phyloP scores from a whole-genome alignment of 2,113 vertebrate genomes.

The Cyprinodon tularosa region DNA sequence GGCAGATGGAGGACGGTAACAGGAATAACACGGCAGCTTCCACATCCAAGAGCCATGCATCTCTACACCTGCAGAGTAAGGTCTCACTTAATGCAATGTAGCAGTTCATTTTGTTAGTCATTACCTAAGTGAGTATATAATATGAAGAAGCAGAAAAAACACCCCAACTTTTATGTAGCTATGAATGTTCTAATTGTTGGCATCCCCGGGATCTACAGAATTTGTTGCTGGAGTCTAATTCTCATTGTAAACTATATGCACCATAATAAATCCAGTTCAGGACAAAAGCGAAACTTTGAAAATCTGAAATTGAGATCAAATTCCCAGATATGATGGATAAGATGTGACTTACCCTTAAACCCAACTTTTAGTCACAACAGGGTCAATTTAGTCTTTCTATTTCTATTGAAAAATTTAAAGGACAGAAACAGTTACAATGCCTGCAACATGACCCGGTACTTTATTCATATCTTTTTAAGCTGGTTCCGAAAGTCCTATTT shows the following conservation, averaged over 20 bases:
- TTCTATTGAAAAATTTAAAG: too few species aligned
- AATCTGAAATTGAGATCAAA: too few species aligned
- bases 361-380: too few species aligned
- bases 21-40: slow-evolving; percentile 68
- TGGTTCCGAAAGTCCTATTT: not conserved
- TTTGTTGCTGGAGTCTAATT: too few species aligned
- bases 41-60: slow-evolving; percentile 70
- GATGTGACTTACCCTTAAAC: too few species aligned
- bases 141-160: not conserved
- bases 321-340: too few species aligned
- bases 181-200: not conserved
- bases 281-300: too few species aligned
- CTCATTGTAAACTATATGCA: too few species aligned
- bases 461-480: not conserved
- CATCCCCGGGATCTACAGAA: not conserved
- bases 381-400: too few species aligned
- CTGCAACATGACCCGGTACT: not conserved
- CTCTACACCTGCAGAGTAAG: slow-evolving; percentile 79
- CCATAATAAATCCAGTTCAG: too few species aligned
- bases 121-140: not conserved
- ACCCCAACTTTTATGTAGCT: not conserved
- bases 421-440: not conserved
- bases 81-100: not conserved
- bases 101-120: not conserved
- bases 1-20: slow-evolving; percentile 75